Evolutionary conservation across 2,797 vertebrate species (phyloP), one percentile per base, ranked within the genome.

Genomic region (Liparis tanakae): DNA sequence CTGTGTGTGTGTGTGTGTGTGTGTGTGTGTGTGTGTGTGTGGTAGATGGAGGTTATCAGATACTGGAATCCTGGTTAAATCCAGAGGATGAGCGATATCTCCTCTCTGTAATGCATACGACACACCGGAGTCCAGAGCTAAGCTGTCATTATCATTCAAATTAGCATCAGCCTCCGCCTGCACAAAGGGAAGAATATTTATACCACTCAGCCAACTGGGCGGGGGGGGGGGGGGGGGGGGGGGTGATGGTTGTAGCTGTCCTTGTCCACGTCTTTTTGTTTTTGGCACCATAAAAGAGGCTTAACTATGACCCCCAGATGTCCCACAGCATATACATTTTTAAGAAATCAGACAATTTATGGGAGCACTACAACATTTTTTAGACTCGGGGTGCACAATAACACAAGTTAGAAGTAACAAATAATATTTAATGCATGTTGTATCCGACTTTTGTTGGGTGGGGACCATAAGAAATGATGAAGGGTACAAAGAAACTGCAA

Each of bases 21-120:
- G 39, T 41, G 25, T 30, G 25, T 30, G 66, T 67, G 57, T 7
- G 66, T 67, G 82, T 69, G 44, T 46, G 67, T 76, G 78, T 37
- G 71, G 63, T 44, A 30, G 48, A 65, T 80, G 67, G 74, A 72
- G 70, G 72, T 82, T 80, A 85, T 87, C 79, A 58, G 62, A 62
- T 43, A 60, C 56, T 57, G 73, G 61, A 73, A 81, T 67, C 76
- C 33, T 39, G 63, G 53, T 82, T 72, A 46, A 79, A 84, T 79
- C 62, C 51, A 36, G 48, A 78, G 72, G 65, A 83, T 80, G 79
- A 85, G 80, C 63, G 71, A 75, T 76, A 51, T 54, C 15, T 63
- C 17, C 22, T 59, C 70, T 75, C 15, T 44, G 67, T 4, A 41
- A 13, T 13, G 39, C 39, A 41, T 14, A 41, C 39, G 5, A 41